phyloP scores from a whole-genome alignment of 2,113 vertebrate genomes.

The Australoheros scitulus region DNA sequence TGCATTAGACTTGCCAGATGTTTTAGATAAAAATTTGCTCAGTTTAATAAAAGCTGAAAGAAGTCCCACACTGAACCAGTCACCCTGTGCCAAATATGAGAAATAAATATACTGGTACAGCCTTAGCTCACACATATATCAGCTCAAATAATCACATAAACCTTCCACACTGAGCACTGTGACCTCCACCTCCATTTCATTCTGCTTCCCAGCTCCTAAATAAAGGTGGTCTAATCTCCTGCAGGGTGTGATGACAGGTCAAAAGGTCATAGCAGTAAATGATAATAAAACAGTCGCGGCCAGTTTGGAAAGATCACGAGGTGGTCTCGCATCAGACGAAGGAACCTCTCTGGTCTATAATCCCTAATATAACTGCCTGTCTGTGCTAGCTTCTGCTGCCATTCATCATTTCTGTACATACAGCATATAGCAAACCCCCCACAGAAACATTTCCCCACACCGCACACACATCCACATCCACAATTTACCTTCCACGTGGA shows the following conservation, averaged over 20 bases:
- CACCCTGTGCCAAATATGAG: neutral
- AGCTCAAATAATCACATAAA: conserved; percentile 55
- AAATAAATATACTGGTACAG: conserved; percentile 22
- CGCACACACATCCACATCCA: conserved; percentile 9
- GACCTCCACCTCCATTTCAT: conserved; percentile 57
- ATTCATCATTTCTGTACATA: conserved; percentile 48
- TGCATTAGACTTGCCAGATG: neutral
- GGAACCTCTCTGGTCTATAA: conserved; percentile 34
- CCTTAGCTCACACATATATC: conserved; percentile 35
- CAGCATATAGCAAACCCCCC: neutral
- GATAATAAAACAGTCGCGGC: conserved; percentile 60
- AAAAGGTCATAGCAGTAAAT: conserved; percentile 62
- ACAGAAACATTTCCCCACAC: neutral
- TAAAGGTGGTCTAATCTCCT: conserved; percentile 60
- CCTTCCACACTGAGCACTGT: conserved; percentile 28
- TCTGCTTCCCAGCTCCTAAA: conserved; percentile 49
- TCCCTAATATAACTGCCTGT: conserved; percentile 34
- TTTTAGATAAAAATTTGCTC: neutral
- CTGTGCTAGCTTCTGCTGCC: neutral
- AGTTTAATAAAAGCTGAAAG: neutral
- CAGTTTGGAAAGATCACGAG: conserved; percentile 41
- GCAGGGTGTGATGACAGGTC: conserved; percentile 56
- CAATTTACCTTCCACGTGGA: neutral
- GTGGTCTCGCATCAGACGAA: conserved; percentile 22
- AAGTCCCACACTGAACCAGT: neutral